Base-by-base conservation (phyloP, 1,140 invertebrate genomes). In the Neodiprion fabricii region DNA sequence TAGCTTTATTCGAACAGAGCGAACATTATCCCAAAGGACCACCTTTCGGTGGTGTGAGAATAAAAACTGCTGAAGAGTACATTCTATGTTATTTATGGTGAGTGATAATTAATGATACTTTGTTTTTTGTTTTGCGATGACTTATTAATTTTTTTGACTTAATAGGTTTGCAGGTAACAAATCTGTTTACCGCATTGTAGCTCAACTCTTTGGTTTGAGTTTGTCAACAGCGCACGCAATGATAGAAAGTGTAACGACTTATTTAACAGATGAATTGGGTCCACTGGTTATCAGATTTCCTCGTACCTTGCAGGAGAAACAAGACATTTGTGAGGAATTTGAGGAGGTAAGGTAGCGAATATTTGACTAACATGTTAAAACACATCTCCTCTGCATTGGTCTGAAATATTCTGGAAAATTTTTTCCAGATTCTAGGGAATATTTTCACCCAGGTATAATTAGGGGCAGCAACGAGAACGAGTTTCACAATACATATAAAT, bases 131-230 rank as follows among this genome's bases (percentile, higher is more conserved):
- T 21, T 17, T 9, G 49, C 48, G 69, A 12, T 49, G 8, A 74
- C 49, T 11, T 12, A 4, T 49, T 53, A 69, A 71, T 53, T 70
- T 66, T 71, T 48, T 12, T 61, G 49, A 48, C 49, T 67, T 67
- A 48, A 48, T 28, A 78, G 75, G 75, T 78, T 76, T 69, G 77
- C 77, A 28, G 72, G 21, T 23, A 76, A 78, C 28, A 78, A 78
- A 61, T 72, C 73, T 1, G 73, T 75, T 1, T 72, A 74, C 7
- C 61, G 75, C 14, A 73, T 40, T 53, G 75, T 76, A 23, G 50
- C 73, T 10, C 53, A 70, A 67, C 17, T 74, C 23, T 75, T 73
- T 75, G 67, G 72, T 5, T 47, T 50, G 11, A 74, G 49, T 48
- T 75, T 73, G 66, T 61, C 72, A 70, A 72, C 74, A 53, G 40